A percentile compares a stretch with the other conserved stretches of the same genome.
These are phyloP conservation scores for Trichoplusia ni DNA, from an alignment of 1,140 invertebrate genomes.

Conservation along the genomic window DNA sequence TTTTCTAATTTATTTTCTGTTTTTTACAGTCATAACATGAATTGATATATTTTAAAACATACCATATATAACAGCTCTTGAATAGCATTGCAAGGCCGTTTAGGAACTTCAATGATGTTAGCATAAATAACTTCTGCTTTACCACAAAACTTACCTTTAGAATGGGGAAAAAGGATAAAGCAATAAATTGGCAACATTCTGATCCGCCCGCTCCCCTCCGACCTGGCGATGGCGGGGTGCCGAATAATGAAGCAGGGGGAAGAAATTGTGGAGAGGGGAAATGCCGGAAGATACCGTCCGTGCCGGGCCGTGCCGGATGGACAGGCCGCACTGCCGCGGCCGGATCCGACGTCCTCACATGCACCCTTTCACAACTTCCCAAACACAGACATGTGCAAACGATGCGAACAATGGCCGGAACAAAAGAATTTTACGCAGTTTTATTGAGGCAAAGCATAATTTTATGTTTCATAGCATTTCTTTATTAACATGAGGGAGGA, in stretches of 20 bases:
- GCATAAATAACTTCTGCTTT: too few relatives aligned
- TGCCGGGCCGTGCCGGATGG: constrained; percentile 61
- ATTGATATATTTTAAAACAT: too few relatives aligned
- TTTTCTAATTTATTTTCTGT: too few relatives aligned
- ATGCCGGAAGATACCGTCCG: constrained; percentile 59
- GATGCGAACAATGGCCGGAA: constrained; percentile 24
- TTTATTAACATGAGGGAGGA: constrained; percentile 9
- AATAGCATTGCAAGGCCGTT: too few relatives aligned
- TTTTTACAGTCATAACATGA: too few relatives aligned
- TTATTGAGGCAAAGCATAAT: constrained; percentile 12
- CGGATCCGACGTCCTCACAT: constrained; percentile 45
- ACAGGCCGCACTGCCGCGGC: constrained; percentile 48
- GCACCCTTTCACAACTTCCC: constrained; percentile 51
- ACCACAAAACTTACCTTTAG: background rate
- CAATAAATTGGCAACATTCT: constrained; percentile 53
- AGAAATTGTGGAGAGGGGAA: constrained; percentile 51
- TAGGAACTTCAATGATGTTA: too few relatives aligned
- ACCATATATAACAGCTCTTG: too few relatives aligned
- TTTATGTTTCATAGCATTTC: constrained; percentile 25
- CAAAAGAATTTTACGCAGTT: constrained; percentile 15
- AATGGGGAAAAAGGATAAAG: background rate
- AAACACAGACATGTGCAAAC: constrained; percentile 37
- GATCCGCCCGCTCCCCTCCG: constrained; percentile 61
- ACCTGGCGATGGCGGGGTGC: constrained; percentile 57
- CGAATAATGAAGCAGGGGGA: constrained; percentile 64